Evolutionary conservation across 2,113 vertebrate genomes (phyloP).

Genomic region (Tupaia chinensis): DNA sequence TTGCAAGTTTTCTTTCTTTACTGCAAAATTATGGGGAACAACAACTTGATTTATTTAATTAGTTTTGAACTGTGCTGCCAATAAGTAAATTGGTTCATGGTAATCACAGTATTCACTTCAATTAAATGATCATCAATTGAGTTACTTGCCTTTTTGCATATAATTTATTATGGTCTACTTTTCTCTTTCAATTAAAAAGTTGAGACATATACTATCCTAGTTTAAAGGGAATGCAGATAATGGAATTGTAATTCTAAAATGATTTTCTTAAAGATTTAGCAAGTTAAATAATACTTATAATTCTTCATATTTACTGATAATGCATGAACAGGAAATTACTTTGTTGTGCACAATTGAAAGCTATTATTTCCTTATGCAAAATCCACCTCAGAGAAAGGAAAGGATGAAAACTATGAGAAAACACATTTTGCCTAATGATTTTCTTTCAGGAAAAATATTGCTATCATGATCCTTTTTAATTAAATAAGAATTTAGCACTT

Average conservation of each 20-base stretch:
- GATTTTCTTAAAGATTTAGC: constrained; percentile 29
- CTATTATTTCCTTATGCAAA: constrained; percentile 73
- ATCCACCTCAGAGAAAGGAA: constrained; percentile 69
- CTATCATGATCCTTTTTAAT: constrained; percentile 85
- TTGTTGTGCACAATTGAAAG: constrained; percentile 44
- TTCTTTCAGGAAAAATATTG: constrained; percentile 85
- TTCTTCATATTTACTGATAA: constrained; percentile 65
- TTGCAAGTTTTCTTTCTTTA: constrained; percentile 71
- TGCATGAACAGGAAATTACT: constrained; percentile 68
- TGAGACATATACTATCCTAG: constrained; percentile 60
- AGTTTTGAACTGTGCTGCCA: constrained; percentile 74
- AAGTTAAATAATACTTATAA: constrained; percentile 53
- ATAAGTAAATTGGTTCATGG: constrained; percentile 78
- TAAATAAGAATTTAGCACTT: constrained; percentile 88
- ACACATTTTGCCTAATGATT: constrained; percentile 83
- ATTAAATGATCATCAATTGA: constrained; percentile 83
- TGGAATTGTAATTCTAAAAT: constrained; percentile 60
- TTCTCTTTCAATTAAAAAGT: constrained; percentile 77
- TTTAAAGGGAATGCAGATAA: constrained; percentile 54
- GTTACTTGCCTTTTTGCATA: constrained; percentile 77
- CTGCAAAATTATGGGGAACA: constrained; percentile 72
- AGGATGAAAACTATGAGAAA: constrained; percentile 78
- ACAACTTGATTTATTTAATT: constrained; percentile 75
- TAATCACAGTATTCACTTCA: constrained; percentile 83
- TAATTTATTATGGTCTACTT: constrained; percentile 71